Base-by-base conservation (phyloP, 2,888 invertebrate species). In the Brachypalpus laphriformis region DNA sequence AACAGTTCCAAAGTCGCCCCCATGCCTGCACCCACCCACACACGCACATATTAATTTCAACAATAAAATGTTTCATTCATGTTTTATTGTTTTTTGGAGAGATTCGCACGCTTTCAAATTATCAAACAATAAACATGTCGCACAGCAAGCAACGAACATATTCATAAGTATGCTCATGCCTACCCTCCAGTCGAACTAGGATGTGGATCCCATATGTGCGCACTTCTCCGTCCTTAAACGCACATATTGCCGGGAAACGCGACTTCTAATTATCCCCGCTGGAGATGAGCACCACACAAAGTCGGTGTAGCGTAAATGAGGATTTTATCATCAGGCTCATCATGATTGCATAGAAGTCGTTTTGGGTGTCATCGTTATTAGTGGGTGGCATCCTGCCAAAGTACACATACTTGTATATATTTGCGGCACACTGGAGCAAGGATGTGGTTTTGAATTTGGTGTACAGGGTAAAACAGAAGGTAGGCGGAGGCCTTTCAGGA, bases 101-200 rank as follows among this genome's bases (percentile, higher is more conserved):
- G 75, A 59, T 85, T 85, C 75, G 75, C 80, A 85, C 85, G 81
- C 81, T 81, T 85, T 81, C 80, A 76, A 81, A 85, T 85, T 85
- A 61, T 81, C 71, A 81, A 85, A 85, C 80, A 85, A 81, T 81
- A 85, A 85, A 85, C 85, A 85, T 85, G 85, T 85, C 80, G 85
- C 76, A 54, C 54, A 78, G 40, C 25, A 45, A 54, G 54, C 59
- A 40, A 25, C 18, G 20, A 83, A 37, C 37, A 68, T 78, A 78
- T 82, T 82, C 78, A 80, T 74, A 51, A 57, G 34, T 8, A n/a
- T 14, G 37, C 54, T 22, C 34, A 45, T 18, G 25, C 61, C 18
- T 34, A n/a, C 40, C 40, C 37, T 1, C 54, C 8, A 25, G 2
- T 25, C 25, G 2, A 66, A 37, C 37, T 20, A 45, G 57, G 34